A percentile compares a stretch with the other conserved stretches of the same genome.
Evolutionary conservation across 2,113 vertebrate species (phyloP).

Genomic region (Ictalurus punctatus): DNA sequence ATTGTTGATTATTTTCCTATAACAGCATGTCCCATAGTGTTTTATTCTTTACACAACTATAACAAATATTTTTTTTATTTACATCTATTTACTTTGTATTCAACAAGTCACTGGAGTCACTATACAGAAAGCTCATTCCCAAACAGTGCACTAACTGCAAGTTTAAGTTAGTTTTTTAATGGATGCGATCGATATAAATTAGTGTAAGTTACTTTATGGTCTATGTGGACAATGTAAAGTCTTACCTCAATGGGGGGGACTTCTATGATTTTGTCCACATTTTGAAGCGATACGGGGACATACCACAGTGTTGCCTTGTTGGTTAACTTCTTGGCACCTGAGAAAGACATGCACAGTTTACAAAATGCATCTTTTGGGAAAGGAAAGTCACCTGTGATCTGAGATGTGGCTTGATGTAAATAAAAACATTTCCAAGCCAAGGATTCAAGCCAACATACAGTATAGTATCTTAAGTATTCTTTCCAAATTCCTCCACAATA

Average conservation of each 20-base stretch:
- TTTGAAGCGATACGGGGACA: slow-evolving; percentile 86
- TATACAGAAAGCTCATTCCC: background rate
- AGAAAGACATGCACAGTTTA: slow-evolving; percentile 18
- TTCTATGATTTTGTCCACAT: slow-evolving; percentile 85
- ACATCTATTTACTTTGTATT: background rate
- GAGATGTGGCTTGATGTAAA: background rate
- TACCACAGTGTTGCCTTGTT: slow-evolving; percentile 94
- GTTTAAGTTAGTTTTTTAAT: background rate
- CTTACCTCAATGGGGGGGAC: slow-evolving; percentile 91
- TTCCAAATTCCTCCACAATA: background rate
- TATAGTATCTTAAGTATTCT: background rate
- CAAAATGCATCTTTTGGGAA: background rate
- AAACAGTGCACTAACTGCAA: background rate
- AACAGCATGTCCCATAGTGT: background rate
- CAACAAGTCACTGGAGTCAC: background rate
- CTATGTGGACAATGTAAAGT: background rate
- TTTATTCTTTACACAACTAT: background rate
- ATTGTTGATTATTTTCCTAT: background rate
- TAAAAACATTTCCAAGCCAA: background rate
- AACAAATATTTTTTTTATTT: background rate
- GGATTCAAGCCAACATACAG: background rate
- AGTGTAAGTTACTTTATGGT: background rate
- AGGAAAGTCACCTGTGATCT: background rate
- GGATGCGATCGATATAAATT: background rate
- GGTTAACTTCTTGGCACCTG: slow-evolving; percentile 87